Conservation (phyloP, 1,140 invertebrate genomes). For the Penaeus vannamei region DNA sequence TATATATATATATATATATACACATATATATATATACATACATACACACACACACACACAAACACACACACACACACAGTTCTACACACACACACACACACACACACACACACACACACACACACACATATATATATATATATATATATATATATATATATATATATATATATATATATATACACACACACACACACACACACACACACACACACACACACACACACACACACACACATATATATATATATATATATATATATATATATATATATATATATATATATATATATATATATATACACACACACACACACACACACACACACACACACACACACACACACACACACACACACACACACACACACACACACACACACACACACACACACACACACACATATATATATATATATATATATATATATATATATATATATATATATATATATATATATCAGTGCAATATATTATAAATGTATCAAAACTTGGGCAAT, state of each 20-base stretch:
- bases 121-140: too few species aligned
- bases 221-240: background rate
- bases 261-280: too few species aligned
- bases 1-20: too few species aligned
- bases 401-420: conserved; percentile 17
- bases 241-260: background rate
- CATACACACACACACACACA: too few species aligned
- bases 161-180: background rate
- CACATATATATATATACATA: too few species aligned
- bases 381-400: conserved; percentile 1
- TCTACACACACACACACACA: too few species aligned
- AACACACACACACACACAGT: too few species aligned
- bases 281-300: conserved; percentile 6
- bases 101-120: too few species aligned
- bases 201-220: background rate
- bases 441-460: conserved; percentile 7
- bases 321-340: background rate
- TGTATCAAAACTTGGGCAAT: background rate
- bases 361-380: background rate
- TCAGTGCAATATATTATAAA: conserved; percentile 6
- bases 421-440: conserved; percentile 11
- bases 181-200: background rate
- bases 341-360: background rate
- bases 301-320: background rate
- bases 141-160: background rate